A percentile compares a stretch with the other conserved stretches of the same genome.
These are phyloP conservation scores for Cephus spinipes DNA, from an alignment of 2,888 invertebrate species.

Conservation along the genomic window DNA sequence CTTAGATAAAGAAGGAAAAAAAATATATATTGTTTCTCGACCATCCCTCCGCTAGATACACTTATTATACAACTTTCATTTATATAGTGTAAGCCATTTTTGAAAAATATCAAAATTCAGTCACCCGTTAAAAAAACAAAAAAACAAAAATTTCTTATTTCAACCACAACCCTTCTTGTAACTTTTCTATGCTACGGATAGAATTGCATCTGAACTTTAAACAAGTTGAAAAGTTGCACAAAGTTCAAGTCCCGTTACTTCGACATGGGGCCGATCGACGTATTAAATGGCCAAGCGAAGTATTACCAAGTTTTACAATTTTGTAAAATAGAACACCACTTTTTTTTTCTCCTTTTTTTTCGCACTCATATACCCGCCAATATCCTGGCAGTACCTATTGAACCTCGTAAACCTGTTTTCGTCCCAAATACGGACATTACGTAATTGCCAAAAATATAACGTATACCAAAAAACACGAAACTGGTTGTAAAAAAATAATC, in stretches of 20 bases:
- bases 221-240: conserved; percentile 43
- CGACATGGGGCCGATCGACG: conserved; percentile 24
- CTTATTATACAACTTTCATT: too few species aligned
- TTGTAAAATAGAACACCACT: not conserved
- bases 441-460: not conserved
- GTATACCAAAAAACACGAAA: not conserved
- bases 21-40: too few species aligned
- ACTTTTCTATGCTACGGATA: conserved; percentile 38
- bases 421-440: not conserved
- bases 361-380: not conserved
- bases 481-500: not conserved
- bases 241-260: conserved; percentile 30
- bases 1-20: too few species aligned
- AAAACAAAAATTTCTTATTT: not conserved
- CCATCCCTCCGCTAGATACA: too few species aligned
- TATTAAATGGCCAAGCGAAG: conserved; percentile 4
- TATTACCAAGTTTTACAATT: conserved; percentile 37
- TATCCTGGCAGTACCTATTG: not conserved
- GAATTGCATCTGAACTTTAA: conserved; percentile 41
- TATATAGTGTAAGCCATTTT: too few species aligned
- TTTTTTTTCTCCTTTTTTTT: not conserved
- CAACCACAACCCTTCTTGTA: not conserved
- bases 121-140: not conserved
- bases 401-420: not conserved
- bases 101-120: too few species aligned